Conservation (phyloP, 2,888 invertebrate species). For the Corythucha ciliata region DNA sequence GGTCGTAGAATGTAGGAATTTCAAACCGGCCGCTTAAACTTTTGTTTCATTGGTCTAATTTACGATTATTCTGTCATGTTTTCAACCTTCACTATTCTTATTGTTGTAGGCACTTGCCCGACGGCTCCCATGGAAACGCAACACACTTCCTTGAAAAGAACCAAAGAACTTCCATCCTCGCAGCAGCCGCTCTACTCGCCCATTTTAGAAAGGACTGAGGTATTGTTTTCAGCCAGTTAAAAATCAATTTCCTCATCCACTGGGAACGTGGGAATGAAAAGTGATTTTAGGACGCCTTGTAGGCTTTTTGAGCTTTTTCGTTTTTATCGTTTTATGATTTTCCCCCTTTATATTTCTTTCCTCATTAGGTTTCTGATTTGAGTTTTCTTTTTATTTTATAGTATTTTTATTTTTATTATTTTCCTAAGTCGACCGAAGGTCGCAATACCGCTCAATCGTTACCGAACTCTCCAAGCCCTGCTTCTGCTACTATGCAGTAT, state of each 20-base stretch:
- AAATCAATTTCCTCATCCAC: no score
- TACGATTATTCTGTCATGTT: neutral
- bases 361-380: neutral
- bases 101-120: slow-evolving; percentile 9
- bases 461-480: slow-evolving; percentile 32
- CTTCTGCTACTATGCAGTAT: slow-evolving; percentile 31
- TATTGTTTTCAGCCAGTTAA: slow-evolving; percentile 36
- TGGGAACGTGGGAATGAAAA: no score
- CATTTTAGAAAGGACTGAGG: slow-evolving; percentile 45
- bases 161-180: slow-evolving; percentile 41
- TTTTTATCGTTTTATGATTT: neutral
- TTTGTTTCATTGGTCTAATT: no score
- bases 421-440: slow-evolving; percentile 27
- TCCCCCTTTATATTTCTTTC: neutral
- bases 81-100: neutral
- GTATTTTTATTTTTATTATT: slow-evolving; percentile 27
- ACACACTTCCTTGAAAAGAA: slow-evolving; percentile 45
- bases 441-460: slow-evolving; percentile 31
- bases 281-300: no score
- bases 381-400: slow-evolving; percentile 19
- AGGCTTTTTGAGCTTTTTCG: no score
- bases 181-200: slow-evolving; percentile 41
- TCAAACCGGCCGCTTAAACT: no score
- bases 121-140: slow-evolving; percentile 41
- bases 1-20: no score